phyloP scores from a whole-genome alignment of 2,797 vertebrate genomes.

The Erithacus rubecula region DNA sequence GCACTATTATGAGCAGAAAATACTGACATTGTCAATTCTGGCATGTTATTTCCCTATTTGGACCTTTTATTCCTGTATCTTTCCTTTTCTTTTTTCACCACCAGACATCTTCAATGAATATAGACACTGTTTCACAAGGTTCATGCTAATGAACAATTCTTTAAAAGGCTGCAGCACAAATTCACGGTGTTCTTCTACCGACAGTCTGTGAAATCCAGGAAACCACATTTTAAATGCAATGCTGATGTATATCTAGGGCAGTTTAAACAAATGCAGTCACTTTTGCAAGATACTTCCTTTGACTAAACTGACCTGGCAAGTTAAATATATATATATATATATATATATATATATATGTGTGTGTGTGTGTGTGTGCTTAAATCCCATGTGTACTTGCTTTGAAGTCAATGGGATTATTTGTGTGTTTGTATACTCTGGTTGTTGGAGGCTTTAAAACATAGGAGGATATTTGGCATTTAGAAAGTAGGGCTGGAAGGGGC shows the following conservation, averaged over 20 bases:
- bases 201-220: conserved; percentile 3
- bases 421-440: not conserved
- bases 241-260: not conserved
- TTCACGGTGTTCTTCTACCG: not conserved
- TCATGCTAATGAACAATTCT: not conserved
- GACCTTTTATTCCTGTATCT: not conserved
- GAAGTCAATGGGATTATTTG: conserved; percentile 34
- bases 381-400: conserved; percentile 7
- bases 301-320: not conserved
- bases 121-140: not conserved
- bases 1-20: not conserved
- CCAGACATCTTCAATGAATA: not conserved
- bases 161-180: not conserved
- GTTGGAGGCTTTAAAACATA: not conserved
- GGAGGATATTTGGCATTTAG: not conserved
- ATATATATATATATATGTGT: not conserved
- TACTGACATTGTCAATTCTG: not conserved
- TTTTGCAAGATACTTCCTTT: conserved; percentile 2
- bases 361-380: not conserved
- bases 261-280: conserved; percentile 22
- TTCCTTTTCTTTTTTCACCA: not conserved
- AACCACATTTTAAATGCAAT: conserved; percentile 38
- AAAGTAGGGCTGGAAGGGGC: not conserved
- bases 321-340: not conserved
- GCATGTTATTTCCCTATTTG: not conserved